Evolutionary conservation across 2,113 vertebrate genomes (phyloP).

Genomic region (Nothocercus julius): DNA sequence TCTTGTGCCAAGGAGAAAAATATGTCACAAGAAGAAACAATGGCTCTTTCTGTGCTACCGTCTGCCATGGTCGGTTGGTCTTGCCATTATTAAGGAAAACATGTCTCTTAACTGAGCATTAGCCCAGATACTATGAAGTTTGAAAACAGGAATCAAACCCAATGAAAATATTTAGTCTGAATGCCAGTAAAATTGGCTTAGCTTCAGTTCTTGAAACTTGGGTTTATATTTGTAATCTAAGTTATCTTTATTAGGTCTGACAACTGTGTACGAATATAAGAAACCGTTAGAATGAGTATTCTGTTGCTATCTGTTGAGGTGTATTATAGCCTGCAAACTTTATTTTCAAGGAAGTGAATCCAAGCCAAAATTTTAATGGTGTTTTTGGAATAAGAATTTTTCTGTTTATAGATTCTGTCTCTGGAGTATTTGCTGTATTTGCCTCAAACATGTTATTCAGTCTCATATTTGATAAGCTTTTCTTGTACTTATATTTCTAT

Average conservation of each 20-base stretch:
- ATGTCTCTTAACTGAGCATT: neutral
- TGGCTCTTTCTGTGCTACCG: neutral
- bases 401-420: neutral
- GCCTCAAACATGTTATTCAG: neutral
- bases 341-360: neutral
- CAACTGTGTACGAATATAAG: fast-evolving
- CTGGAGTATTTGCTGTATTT: neutral
- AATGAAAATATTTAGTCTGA: neutral
- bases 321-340: neutral
- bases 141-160: neutral
- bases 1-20: neutral
- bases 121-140: neutral
- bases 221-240: neutral
- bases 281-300: neutral
- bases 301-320: neutral
- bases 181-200: neutral
- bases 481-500: neutral
- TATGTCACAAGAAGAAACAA: neutral
- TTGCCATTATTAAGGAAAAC: neutral
- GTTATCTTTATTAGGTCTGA: neutral
- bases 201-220: neutral
- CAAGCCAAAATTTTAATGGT: neutral
- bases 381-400: neutral
- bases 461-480: neutral
- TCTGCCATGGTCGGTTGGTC: neutral